Evolutionary conservation across 2,797 vertebrate species (phyloP).

Genomic region (Chloroceryle amazona): DNA sequence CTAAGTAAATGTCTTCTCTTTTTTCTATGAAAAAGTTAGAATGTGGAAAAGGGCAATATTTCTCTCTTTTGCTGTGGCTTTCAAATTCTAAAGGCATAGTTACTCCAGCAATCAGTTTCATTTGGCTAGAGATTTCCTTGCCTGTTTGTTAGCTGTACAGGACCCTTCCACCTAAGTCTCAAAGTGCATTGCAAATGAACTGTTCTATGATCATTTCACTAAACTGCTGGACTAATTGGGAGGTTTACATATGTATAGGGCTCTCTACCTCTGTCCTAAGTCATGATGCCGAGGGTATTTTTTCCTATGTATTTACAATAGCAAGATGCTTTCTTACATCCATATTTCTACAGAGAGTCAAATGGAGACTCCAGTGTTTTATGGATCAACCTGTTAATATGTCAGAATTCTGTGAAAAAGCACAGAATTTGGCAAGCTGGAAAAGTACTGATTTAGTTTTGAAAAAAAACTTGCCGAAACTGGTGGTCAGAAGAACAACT

Average conservation of each 20-base stretch:
- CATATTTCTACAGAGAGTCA: neutral
- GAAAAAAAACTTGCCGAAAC: neutral
- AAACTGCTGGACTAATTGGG: neutral
- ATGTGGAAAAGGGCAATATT: neutral
- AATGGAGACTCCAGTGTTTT: neutral
- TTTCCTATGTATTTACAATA: neutral
- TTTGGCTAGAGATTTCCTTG: neutral
- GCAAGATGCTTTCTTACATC: neutral
- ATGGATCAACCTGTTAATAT: neutral
- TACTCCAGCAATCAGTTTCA: neutral
- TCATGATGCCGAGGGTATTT: neutral
- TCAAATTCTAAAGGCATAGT: neutral
- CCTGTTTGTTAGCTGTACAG: neutral
- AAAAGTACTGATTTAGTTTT: neutral
- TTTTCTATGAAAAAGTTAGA: neutral
- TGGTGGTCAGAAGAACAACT: neutral
- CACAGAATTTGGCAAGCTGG: neutral
- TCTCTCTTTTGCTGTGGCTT: neutral
- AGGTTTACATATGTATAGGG: neutral
- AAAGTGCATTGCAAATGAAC: conserved; percentile 1
- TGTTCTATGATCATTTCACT: neutral
- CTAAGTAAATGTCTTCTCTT: neutral
- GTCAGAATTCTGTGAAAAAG: neutral
- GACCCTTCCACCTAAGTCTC: neutral
- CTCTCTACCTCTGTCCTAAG: neutral